phyloP scores from a whole-genome alignment of 2,888 invertebrate species.

The Abrostola tripartita region DNA sequence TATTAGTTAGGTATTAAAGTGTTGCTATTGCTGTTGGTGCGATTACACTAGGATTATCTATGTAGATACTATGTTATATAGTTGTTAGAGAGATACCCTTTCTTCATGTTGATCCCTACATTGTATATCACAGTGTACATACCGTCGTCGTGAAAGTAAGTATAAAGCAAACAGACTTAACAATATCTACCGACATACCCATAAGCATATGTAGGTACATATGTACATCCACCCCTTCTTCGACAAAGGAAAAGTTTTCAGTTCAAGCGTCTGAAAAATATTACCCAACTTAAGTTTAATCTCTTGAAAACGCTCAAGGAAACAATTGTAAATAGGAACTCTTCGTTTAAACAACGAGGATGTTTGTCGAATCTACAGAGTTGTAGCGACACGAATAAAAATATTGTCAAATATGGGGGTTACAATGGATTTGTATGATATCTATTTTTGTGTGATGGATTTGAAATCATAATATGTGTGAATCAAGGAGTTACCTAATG shows the following conservation, averaged over 20 bases:
- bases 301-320: slow-evolving; percentile 78
- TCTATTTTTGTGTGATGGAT: background rate
- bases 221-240: slow-evolving; percentile 46
- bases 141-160: background rate
- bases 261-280: slow-evolving; percentile 82
- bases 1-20: too few relatives aligned
- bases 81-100: too few relatives aligned
- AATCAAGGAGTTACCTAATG: too few relatives aligned
- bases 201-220: slow-evolving; percentile 25
- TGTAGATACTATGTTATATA: too few relatives aligned
- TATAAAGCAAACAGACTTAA: slow-evolving; percentile 26
- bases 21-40: too few relatives aligned
- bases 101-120: too few relatives aligned
- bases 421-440: background rate
- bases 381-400: slow-evolving; percentile 29
- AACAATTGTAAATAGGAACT: slow-evolving; percentile 81
- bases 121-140: background rate
- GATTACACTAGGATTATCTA: too few relatives aligned
- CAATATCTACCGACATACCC: slow-evolving; percentile 24
- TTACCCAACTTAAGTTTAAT: slow-evolving; percentile 84
- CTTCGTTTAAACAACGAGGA: slow-evolving; percentile 63
- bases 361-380: slow-evolving; percentile 55
- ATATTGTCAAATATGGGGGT: slow-evolving; percentile 38
- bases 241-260: slow-evolving; percentile 78
- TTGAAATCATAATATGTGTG: too few relatives aligned